Base-by-base conservation (phyloP, 2,113 vertebrate species). In the Mesembrinibis cayennensis region DNA sequence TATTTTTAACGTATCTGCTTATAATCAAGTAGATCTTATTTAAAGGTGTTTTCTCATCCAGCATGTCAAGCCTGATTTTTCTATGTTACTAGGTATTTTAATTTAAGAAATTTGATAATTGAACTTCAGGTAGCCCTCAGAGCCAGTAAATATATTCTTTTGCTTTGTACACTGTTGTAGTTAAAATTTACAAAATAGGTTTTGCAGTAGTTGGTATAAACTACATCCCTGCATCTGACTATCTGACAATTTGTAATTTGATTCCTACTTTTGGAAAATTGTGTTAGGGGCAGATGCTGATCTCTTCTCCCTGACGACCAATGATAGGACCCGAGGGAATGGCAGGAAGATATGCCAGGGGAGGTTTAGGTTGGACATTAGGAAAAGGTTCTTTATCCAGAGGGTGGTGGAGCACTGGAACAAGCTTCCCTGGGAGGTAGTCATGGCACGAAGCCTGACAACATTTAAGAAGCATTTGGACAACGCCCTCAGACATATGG, bases 151-250 rank as follows among this genome's bases (percentile, higher is more conserved):
- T 36, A 30, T 7, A 76, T 36, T 62, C 16, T 71, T 91, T 91
- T 42, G 11, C 1, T 79, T 74, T 62, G 6, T 11, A 82, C 0
- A 6, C 2, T 30, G 1, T 7, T 76, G 8, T 26, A 79, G 8
- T 53, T 58, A 58, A 67, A 67, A 66, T 69, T 50, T 22, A 10
- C 61, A 27, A 17, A 69, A 49, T 16, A 30, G 23, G 36, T 77
- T 45, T 81, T 71, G 4, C 11, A n/a, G 4, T 50, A 72, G 34
- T n/a, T 82, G 2, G 2, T 62, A 13, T 61, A 52, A 20, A 47
- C 4, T 70, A 38, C 11, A 32, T 42, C 16, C 5, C 14, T 61
- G 18, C 19, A 34, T 27, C 16, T 49, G 27, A 34, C 20, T 47
- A 38, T 50, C 26, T 50, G 15, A 70, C 30, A 85, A 67, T 21